Evolutionary conservation across 2,888 invertebrate species (phyloP).

Genomic region (Kuschelorhynchus macadamiae): DNA sequence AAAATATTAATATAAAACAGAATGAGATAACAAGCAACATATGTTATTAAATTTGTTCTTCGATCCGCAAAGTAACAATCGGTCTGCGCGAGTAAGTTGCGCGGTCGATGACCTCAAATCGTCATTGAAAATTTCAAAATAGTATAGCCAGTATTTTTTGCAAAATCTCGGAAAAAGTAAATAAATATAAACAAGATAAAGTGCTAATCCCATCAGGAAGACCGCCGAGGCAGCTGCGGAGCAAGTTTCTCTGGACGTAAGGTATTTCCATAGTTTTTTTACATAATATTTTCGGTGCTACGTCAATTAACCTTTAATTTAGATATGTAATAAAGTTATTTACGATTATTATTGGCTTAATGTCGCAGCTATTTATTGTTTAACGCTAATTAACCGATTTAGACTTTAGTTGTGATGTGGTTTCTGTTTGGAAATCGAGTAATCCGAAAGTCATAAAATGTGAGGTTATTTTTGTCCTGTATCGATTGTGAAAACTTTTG

Average conservation of each 20-base stretch:
- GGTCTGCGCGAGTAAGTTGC: conserved; percentile 30
- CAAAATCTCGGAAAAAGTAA: conserved; percentile 28
- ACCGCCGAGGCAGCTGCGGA: conserved; percentile 35
- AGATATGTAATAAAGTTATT: conserved; percentile 9
- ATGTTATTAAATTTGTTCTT: too few relatives aligned
- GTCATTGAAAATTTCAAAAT: conserved; percentile 48
- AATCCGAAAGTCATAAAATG: too few relatives aligned
- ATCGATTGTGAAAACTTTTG: too few relatives aligned
- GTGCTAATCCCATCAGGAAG: conserved; percentile 15
- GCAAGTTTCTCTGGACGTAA: conserved; percentile 9
- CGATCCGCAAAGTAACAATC: too few relatives aligned
- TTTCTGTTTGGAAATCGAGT: too few relatives aligned
- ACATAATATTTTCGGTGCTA: background rate
- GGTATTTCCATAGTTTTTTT: conserved; percentile 20
- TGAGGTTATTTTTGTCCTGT: too few relatives aligned
- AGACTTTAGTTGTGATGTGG: too few relatives aligned
- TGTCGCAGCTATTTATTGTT: background rate
- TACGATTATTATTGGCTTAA: background rate
- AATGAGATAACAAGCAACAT: too few relatives aligned
- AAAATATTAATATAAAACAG: too few relatives aligned
- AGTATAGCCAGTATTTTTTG: conserved; percentile 17
- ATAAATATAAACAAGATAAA: conserved; percentile 18
- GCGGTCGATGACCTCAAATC: conserved; percentile 47
- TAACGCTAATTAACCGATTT: background rate
- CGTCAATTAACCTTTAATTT: conserved; percentile 19